Conservation (phyloP, 2,888 invertebrate genomes). For the Drosophila mettleri region DNA sequence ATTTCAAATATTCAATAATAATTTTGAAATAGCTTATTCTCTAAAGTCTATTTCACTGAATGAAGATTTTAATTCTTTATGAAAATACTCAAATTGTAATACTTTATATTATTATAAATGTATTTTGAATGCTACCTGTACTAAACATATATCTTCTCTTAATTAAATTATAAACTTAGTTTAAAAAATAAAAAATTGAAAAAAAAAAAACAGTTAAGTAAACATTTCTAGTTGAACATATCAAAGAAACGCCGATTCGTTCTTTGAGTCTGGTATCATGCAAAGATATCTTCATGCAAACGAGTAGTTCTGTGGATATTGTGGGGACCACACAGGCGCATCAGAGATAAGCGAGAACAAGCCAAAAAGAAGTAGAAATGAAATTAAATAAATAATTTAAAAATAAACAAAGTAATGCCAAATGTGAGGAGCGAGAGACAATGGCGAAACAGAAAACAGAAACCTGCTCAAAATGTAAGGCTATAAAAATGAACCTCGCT, state of each 20-base stretch:
- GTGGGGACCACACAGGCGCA: slow-evolving; percentile 64
- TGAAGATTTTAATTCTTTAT: not conserved
- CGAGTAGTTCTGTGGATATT: slow-evolving; percentile 23
- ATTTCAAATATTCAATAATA: too few species aligned
- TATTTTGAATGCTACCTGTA: not conserved
- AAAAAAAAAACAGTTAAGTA: not conserved
- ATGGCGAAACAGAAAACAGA: slow-evolving; percentile 29
- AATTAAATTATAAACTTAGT: not conserved
- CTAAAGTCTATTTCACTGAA: not conserved
- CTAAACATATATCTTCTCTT: not conserved
- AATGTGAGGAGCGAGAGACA: slow-evolving; percentile 31
- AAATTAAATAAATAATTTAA: slow-evolving; percentile 22
- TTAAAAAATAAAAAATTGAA: not conserved
- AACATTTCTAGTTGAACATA: slow-evolving; percentile 2
- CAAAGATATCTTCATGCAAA: slow-evolving; percentile 8
- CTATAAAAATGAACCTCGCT: slow-evolving; percentile 77
- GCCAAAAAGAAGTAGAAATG: slow-evolving; percentile 7
- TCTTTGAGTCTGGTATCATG: slow-evolving; percentile 1
- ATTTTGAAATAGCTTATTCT: too few species aligned
- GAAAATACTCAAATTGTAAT: not conserved
- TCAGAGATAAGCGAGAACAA: slow-evolving; percentile 39
- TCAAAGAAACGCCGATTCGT: slow-evolving; percentile 23
- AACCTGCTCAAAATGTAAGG: slow-evolving; percentile 59
- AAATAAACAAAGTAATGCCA: slow-evolving; percentile 26
- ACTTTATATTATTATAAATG: not conserved